Base-by-base conservation (phyloP, 2,113 vertebrate genomes). In the Pachypanchax playfairii region DNA sequence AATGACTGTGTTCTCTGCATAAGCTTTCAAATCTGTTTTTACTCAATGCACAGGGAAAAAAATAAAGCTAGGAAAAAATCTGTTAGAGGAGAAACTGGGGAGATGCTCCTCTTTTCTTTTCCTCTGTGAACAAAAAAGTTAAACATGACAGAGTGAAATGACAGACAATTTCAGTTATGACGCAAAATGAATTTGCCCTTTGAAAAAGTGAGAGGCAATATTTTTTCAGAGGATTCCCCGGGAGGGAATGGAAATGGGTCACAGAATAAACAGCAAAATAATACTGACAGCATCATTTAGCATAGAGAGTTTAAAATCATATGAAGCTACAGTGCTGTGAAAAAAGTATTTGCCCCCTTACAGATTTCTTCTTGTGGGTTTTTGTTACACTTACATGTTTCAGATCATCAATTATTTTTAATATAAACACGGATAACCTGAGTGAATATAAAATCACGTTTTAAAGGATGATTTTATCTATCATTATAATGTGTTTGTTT, bases 131-230 rank as follows among this genome's bases (percentile, higher is more conserved):
- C 36, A 51, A 55, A 64, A 65, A 55, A 33, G 33, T 26, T 43
- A 44, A 33, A 80, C 20, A 74, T 51, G 43, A 79, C 41, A 8
- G 31, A 77, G 44, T 47, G 55, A 68, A 76, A 67, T 33, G 51
- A 82, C 65, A 31, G 41, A 55, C 57, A 68, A 58, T 82, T 82
- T 64, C 78, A 64, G 78, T 83, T 77, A 75, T 47, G 48, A 24
- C 25, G 31, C 35, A 65, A 81, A 81, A 77, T 62, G 64, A 73
- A 67, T 77, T 65, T 73, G 62, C 61, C 62, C 47, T 85, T 77
- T 65, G 70, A 78, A 56, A 70, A 75, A 59, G 78, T 65, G 52
- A 72, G 38, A 67, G 49, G 55, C 36, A 65, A 72, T 70, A 72
- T 65, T 80, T 53, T 51, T 59, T 26, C 14, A 24, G 51, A 31